Evolutionary conservation across 2,888 invertebrate species (phyloP).

Genomic region (Apodemia mormo): DNA sequence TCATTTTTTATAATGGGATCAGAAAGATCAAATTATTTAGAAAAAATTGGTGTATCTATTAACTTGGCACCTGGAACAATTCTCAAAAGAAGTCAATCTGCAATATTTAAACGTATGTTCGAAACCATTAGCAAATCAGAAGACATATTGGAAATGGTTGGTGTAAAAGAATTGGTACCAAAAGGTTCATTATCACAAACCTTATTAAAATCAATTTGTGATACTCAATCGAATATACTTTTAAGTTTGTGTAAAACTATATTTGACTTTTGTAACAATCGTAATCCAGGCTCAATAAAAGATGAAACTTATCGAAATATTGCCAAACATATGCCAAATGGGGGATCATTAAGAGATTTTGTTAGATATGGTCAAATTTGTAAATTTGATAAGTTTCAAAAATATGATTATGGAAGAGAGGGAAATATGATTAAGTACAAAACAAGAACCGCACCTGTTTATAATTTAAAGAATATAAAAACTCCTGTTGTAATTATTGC

Average conservation of each 20-base stretch:
- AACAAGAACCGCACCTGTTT: constrained; percentile 43
- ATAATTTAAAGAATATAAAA: constrained; percentile 48
- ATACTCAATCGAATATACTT: constrained; percentile 20
- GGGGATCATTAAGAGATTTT: constrained; percentile 48
- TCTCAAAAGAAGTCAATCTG: constrained; percentile 51
- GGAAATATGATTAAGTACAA: constrained; percentile 46
- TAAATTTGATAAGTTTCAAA: constrained; percentile 41
- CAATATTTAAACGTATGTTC: constrained; percentile 75
- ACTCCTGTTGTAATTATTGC: constrained; percentile 43
- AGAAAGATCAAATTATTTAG: constrained; percentile 3
- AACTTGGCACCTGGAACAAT: constrained; percentile 47
- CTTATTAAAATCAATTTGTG: constrained; percentile 30
- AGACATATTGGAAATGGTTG: constrained; percentile 23
- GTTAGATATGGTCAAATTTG: constrained; percentile 47
- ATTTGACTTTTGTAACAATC: constrained; percentile 27
- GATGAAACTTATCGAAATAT: constrained; percentile 31
- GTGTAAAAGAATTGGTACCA: constrained; percentile 30
- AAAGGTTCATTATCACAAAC: constrained; percentile 28
- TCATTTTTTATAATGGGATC: constrained; percentile 77
- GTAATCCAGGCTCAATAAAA: constrained; percentile 42
- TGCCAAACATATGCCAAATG: constrained; percentile 46
- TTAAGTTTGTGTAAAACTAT: constrained; percentile 29
- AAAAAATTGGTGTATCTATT: not conserved
- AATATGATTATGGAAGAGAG: constrained; percentile 45
- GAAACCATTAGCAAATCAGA: constrained; percentile 57